Conservation (phyloP, 2,888 invertebrate species). For the Nomada ruficornis region DNA sequence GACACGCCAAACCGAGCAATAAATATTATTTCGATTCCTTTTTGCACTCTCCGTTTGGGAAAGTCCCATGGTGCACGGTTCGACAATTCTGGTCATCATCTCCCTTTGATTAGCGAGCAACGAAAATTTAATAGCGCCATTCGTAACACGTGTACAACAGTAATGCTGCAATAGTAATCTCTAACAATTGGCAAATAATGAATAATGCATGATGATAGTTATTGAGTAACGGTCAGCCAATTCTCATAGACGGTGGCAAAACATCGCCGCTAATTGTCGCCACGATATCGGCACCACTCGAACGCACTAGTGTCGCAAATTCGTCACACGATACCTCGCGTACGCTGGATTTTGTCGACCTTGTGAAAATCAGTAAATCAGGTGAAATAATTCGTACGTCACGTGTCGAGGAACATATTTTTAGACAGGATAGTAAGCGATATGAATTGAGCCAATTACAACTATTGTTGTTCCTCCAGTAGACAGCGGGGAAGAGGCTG, state of each 20-base stretch:
- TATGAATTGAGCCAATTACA: constrained; percentile 17
- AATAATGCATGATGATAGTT: constrained; percentile 17
- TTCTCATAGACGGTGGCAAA: constrained; percentile 3
- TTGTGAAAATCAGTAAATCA: too few relatives aligned
- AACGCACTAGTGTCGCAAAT: not conserved
- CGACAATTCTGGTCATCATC: not conserved
- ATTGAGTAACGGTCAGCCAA: not conserved
- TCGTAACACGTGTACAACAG: not conserved
- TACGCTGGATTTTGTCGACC: not conserved
- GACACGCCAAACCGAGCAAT: not conserved
- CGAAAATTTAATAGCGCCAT: constrained; percentile 3
- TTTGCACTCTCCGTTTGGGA: not conserved
- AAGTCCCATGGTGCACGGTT: not conserved
- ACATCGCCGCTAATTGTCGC: constrained; percentile 1
- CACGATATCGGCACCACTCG: not conserved
- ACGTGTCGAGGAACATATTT: not conserved
- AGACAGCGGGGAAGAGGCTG: constrained; percentile 10
- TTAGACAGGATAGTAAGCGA: too few relatives aligned
- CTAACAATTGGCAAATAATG: constrained; percentile 11
- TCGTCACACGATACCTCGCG: not conserved
- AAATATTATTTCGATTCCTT: not conserved
- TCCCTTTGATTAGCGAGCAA: not conserved
- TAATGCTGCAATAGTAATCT: constrained; percentile 8
- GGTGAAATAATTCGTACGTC: too few relatives aligned
- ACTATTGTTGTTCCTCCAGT: not conserved